These are phyloP conservation scores for Drosophila basisetae DNA, from an alignment of 2,888 invertebrate species.

Conservation along the genomic window DNA sequence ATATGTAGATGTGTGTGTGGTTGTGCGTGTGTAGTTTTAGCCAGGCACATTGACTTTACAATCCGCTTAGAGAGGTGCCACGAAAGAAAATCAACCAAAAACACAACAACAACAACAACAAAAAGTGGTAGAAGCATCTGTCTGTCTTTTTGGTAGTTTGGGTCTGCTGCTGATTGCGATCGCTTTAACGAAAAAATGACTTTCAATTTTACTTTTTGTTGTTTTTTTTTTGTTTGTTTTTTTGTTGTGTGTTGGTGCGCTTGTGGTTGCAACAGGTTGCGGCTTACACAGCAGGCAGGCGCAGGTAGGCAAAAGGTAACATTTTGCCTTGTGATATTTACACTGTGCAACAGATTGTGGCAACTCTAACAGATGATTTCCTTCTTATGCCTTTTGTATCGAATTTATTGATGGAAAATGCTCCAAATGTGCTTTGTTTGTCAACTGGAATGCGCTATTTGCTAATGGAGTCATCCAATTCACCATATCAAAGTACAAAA, in stretches of 20 bases:
- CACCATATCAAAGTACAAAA: too few relatives aligned
- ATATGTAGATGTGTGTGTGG: background rate
- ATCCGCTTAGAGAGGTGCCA: constrained; percentile 51
- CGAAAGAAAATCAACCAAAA: constrained; percentile 2
- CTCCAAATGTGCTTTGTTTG: background rate
- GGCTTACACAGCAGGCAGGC: constrained; percentile 7
- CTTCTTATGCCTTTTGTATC: background rate
- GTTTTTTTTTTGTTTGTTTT: background rate
- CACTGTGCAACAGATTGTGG: constrained; percentile 24
- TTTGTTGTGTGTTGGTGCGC: background rate
- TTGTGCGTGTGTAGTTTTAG: background rate
- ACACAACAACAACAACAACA: background rate
- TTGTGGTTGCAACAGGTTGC: constrained; percentile 57
- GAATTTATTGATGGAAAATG: background rate
- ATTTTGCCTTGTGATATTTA: constrained; percentile 7
- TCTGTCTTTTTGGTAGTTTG: constrained; percentile 19
- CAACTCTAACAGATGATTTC: background rate
- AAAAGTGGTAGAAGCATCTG: constrained; percentile 18
- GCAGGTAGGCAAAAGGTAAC: constrained; percentile 30
- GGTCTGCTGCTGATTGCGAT: constrained; percentile 46
- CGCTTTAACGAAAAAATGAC: constrained; percentile 56
- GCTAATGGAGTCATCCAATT: background rate
- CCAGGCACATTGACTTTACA: constrained; percentile 57
- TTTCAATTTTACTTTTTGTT: constrained; percentile 56
- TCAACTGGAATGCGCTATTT: background rate